Evolutionary conservation across 1,140 invertebrate species (phyloP), one percentile per base, ranked within the genome.

Genomic region (Idris sp.): DNA sequence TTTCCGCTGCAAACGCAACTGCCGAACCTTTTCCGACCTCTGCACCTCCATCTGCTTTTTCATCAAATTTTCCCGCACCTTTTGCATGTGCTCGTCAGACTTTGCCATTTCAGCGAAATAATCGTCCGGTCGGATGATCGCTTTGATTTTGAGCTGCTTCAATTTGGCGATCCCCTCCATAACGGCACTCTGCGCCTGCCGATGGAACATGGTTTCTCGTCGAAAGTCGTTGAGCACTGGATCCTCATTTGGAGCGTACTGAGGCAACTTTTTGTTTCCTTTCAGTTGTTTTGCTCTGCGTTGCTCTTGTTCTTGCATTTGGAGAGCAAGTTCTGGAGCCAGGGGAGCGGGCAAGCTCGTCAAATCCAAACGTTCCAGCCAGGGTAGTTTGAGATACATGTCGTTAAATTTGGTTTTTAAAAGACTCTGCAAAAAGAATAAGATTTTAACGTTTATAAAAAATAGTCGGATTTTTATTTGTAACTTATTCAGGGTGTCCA

Each of bases 41-140:
- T 97, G 94, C 41, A 94, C 91, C 6, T 92, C 91, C 6, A 91
- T 89, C 81, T 99, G 93, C 82, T 97, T 96, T 35, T 94, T 91
- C 84, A 96, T 89, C 0, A 99, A 82, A 79, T 93, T 93, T 80
- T 93, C 89, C 40, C 96, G 90, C 0, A 99, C 92, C 86, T 97
- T 98, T 81, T 98, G 95, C 98, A 99, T 99, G 74, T 99, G 98
- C 30, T 92, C 90, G 88, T 99, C 98, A 40, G 95, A 91, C 85
- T 99, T 99, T 1, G 96, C 96, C 98, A 99, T 99, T 90, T 99
- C 95, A 0, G 98, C 98, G 89, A 98, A 99, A 87, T 98, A 99
- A 88, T 99, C 98, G 19, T 96, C 93, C 0, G 98, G 98, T 54
- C 95, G 90, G 80, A 91, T 93, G 0, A 96, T 98, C 0, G 90